Evolutionary conservation across 2,888 invertebrate genomes (phyloP), one percentile per base, ranked within the genome.

Genomic region (Keiferia lycopersicella): DNA sequence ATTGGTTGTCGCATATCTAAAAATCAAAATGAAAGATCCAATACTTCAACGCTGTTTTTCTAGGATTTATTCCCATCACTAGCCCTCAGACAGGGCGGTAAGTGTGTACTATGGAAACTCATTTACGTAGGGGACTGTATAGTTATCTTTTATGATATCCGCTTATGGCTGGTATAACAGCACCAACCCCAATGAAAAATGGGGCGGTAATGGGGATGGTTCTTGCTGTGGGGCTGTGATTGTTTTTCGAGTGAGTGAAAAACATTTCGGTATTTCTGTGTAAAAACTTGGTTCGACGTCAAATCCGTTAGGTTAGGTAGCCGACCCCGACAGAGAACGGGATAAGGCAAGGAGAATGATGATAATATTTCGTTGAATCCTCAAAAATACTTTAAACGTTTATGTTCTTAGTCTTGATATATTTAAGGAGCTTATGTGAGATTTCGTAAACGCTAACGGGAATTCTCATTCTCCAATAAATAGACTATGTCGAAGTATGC

Each of bases 101-200:
- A 51, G 51, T 51, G 51, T 22, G 51, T 51, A 20, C 22, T 22
- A 51, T 51, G 51, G n/a, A 56, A 56, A 56, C 56, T 56, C n/a
- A 7, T 56, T 56, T 34, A 26, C 34, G 34, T 56, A 26, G 56
- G 56, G 34, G 34, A 26, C 34, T 56, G 7, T n/a, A n/a, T 2
- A 26, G 30, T 34, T 56, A 56, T 56, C 56, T 56, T 56, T 56
- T 30, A 56, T 56, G 56, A 56, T n/a, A 56, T 56, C 56, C 30
- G 56, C n/a, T 56, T 30, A 26, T 12, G 30, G 30, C 30, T 26
- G 22, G 30, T 56, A 7, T 2, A 22, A 20, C 7, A 26, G 56
- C 20, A 20, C 3, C 20, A 20, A 51, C 51, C 18, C 20, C 51
- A 41, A 14, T 10, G 20, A 22, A 51, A 51, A 50, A 51, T 11